phyloP scores from a whole-genome alignment of 2,797 vertebrate species.

The Eidolon dupreanum region DNA sequence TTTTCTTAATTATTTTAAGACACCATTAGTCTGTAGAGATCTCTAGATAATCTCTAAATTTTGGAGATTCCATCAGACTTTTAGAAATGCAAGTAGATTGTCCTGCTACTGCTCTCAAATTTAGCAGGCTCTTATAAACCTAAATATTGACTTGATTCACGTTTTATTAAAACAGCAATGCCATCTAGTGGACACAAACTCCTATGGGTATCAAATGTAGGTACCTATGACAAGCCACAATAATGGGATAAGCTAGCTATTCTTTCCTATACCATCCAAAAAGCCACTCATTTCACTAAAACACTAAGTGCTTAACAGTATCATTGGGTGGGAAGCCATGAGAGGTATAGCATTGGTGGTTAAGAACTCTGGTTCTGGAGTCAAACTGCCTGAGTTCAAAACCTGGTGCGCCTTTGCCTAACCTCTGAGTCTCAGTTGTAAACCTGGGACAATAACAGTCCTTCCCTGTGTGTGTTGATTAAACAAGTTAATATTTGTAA shows the following conservation, averaged over 20 bases:
- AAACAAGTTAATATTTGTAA: background rate
- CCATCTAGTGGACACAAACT: conserved; percentile 78
- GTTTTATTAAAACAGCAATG: conserved; percentile 65
- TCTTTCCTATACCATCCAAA: background rate
- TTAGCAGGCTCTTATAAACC: background rate
- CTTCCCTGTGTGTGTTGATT: background rate
- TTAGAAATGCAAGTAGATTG: background rate
- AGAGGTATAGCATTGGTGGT: fast-evolving
- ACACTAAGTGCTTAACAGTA: background rate
- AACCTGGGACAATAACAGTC: background rate
- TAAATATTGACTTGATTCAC: background rate
- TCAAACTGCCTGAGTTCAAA: background rate
- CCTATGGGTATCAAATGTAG: background rate
- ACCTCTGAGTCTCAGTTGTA: background rate
- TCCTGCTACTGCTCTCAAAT: background rate
- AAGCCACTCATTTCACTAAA: background rate
- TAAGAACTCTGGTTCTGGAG: background rate
- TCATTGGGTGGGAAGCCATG: background rate
- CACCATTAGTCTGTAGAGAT: background rate
- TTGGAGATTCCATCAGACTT: background rate
- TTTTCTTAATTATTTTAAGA: conserved; percentile 27
- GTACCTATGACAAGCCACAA: background rate
- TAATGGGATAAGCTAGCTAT: fast-evolving
- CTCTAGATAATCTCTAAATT: background rate
- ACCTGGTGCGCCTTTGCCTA: background rate